phyloP scores from a whole-genome alignment of 2,888 invertebrate genomes.

The Neocrepidodera transversa region DNA sequence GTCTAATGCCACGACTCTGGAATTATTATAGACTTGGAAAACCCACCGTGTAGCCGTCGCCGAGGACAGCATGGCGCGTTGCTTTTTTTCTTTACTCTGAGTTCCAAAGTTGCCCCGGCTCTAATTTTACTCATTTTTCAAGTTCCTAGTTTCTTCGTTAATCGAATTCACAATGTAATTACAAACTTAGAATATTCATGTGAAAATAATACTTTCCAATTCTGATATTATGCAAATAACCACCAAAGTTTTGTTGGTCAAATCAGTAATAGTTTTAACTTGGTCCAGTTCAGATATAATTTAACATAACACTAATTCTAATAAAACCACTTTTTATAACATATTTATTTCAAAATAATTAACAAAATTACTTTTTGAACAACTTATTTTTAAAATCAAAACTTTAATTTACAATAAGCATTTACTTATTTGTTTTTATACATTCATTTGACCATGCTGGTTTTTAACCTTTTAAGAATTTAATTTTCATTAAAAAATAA shows the following conservation, averaged over 20 bases:
- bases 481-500: too few relatives aligned
- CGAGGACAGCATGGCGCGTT: conserved; percentile 4
- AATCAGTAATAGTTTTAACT: not conserved
- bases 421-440: too few relatives aligned
- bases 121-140: conserved; percentile 22
- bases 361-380: too few relatives aligned
- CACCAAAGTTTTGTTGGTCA: not conserved
- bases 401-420: too few relatives aligned
- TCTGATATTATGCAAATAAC: conserved; percentile 5
- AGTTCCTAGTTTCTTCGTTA: conserved; percentile 13
- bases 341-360: too few relatives aligned
- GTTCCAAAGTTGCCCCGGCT: conserved; percentile 6
- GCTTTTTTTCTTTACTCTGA: conserved; percentile 13
- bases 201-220: conserved; percentile 10
- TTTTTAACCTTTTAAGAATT: too few relatives aligned
- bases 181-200: conserved; percentile 23
- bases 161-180: conserved; percentile 17
- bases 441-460: too few relatives aligned
- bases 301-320: not conserved
- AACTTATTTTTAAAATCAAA: too few relatives aligned
- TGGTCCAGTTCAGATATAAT: too few relatives aligned
- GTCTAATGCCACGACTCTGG: conserved; percentile 34
- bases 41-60: conserved; percentile 20
- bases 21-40: conserved; percentile 36
- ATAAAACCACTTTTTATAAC: too few relatives aligned